These are phyloP conservation scores for Clytia hemisphaerica DNA, from an alignment of 30 jellyfish, hydroid and myxozoan species.

Conservation along the genomic window DNA sequence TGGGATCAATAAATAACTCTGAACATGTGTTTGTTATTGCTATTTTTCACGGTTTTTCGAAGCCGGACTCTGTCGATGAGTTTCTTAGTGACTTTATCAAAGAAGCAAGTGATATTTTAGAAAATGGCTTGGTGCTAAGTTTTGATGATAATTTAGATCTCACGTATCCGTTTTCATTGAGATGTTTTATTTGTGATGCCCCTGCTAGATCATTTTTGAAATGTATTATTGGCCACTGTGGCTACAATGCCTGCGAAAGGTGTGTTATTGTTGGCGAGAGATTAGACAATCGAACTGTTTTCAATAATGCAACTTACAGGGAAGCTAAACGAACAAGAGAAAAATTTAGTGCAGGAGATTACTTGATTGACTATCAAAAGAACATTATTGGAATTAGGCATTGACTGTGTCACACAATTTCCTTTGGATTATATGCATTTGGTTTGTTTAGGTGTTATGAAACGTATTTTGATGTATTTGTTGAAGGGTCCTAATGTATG, in stretches of 20 bases:
- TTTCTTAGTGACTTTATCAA: conserved; percentile 10
- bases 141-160: not conserved
- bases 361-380: too few relatives aligned
- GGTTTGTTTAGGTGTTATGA: conserved; percentile 45
- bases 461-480: conserved; percentile 8
- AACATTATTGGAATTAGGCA: conserved; percentile 18
- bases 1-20: conserved; percentile 24
- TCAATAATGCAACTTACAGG: too few relatives aligned
- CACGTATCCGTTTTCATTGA: not conserved
- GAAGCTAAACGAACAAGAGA: too few relatives aligned
- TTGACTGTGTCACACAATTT: conserved; percentile 26
- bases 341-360: too few relatives aligned
- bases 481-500: conserved; percentile 29
- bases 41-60: too few relatives aligned
- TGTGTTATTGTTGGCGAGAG: conserved; percentile 32
- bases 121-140: too few relatives aligned
- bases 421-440: conserved; percentile 26
- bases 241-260: conserved; percentile 53
- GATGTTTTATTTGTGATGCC: conserved; percentile 23
- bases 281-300: conserved; percentile 9
- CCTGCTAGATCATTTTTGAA: conserved; percentile 47
- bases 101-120: too few relatives aligned
- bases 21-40: too few relatives aligned
- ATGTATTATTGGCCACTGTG: conserved; percentile 25
- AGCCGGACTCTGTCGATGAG: too few relatives aligned